Conservation (phyloP, 2,797 vertebrate genomes). For the Xerus rutilus region DNA sequence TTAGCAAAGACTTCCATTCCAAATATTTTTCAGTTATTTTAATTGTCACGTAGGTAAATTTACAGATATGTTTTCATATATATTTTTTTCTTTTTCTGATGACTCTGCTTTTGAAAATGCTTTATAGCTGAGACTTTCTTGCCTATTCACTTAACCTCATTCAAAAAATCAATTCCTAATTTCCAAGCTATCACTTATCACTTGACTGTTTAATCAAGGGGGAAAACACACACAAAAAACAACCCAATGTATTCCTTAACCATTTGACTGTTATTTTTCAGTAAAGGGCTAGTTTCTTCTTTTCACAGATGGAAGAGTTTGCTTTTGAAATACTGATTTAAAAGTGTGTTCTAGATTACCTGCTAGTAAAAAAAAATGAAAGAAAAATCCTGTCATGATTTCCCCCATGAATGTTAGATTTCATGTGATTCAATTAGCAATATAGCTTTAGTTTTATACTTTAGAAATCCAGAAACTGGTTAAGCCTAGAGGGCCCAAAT, state of each 20-base stretch:
- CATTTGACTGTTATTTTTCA: slow-evolving; percentile 16
- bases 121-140: slow-evolving; percentile 69
- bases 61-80: not conserved
- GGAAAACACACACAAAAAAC: not conserved
- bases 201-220: slow-evolving; percentile 80
- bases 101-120: slow-evolving; percentile 70
- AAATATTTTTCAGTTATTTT: not conserved
- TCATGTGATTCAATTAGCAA: slow-evolving; percentile 26
- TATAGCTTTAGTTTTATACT: slow-evolving; percentile 33
- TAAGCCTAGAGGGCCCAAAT: not conserved
- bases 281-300: not conserved
- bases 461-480: slow-evolving; percentile 64
- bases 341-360: not conserved
- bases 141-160: slow-evolving; percentile 71
- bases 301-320: not conserved
- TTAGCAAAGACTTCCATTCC: not conserved
- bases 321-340: slow-evolving; percentile 58
- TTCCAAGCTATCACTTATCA: slow-evolving; percentile 75
- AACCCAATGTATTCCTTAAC: slow-evolving; percentile 14
- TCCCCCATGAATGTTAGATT: not conserved
- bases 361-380: not conserved
- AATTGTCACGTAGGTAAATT: not conserved
- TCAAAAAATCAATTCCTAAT: slow-evolving; percentile 83
- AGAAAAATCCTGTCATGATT: not conserved
- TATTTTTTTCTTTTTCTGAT: slow-evolving; percentile 65